Conservation (phyloP, 2,113 vertebrate species). For the Vidua chalybeata region DNA sequence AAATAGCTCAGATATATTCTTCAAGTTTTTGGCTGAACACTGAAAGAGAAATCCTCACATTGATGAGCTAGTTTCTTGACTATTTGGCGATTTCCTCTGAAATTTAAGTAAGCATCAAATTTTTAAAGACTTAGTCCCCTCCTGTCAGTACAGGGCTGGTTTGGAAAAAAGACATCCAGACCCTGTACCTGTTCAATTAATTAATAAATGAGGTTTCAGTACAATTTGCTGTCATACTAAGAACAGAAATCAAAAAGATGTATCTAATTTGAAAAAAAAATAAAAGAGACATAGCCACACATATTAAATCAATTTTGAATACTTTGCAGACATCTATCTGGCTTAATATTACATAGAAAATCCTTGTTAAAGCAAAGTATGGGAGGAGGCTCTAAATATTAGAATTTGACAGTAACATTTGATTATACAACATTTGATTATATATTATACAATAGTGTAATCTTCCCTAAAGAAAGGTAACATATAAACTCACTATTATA, state of each 20-base stretch:
- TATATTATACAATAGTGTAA: neutral
- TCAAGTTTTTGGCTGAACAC: slow-evolving; percentile 99
- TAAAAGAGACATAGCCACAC: neutral
- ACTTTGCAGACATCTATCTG: neutral
- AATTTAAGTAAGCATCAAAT: neutral
- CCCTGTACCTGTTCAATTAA: neutral
- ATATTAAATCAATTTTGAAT: neutral
- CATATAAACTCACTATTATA: neutral
- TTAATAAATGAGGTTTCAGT: neutral
- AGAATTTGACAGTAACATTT: neutral
- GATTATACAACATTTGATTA: neutral
- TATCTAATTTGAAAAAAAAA: neutral
- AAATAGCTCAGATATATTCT: slow-evolving; percentile 98
- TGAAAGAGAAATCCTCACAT: slow-evolving; percentile 62
- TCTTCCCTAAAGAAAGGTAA: neutral
- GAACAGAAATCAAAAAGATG: neutral
- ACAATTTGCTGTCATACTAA: neutral
- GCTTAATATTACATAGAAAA: neutral
- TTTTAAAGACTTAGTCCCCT: neutral
- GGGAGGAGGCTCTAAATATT: neutral
- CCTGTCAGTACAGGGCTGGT: neutral
- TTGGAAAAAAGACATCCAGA: neutral
- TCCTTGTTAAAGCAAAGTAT: neutral
- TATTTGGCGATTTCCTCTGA: neutral
- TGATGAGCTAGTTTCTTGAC: neutral